Percentiles rank a stretch among this genome's conserved stretches.
phyloP scores from a whole-genome alignment of 2,113 vertebrate species.

The Microtus montanus region DNA sequence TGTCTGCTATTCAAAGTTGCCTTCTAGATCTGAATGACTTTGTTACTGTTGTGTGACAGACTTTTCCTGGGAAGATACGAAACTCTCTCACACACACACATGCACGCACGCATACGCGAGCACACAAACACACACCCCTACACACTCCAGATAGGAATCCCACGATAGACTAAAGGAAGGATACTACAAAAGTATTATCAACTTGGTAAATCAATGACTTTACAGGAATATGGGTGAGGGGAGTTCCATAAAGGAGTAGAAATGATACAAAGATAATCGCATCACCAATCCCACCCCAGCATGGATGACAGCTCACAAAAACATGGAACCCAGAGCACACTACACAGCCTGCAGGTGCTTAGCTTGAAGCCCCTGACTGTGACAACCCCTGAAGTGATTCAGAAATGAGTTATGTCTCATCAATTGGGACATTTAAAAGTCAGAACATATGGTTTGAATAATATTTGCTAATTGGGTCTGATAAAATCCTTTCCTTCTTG shows the following conservation, averaged over 20 bases:
- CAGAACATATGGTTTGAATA: neutral
- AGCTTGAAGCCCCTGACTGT: neutral
- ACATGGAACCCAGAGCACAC: neutral
- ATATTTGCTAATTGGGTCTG: neutral
- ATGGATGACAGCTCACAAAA: neutral
- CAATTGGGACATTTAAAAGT: neutral
- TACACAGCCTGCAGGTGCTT: neutral
- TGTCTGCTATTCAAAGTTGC: neutral
- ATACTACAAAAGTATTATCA: neutral
- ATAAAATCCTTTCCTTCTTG: neutral
- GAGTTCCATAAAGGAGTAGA: neutral
- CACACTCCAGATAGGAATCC: neutral
- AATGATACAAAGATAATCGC: neutral
- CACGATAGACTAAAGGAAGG: neutral
- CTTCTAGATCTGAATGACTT: neutral
- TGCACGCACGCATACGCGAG: neutral
- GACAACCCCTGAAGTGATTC: neutral
- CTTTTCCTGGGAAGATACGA: neutral
- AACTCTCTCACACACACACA: neutral
- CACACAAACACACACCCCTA: neutral
- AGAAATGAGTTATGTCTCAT: neutral
- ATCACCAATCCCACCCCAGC: neutral
- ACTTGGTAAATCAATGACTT: neutral
- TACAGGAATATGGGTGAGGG: neutral
- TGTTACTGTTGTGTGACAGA: neutral